Evolutionary conservation across 2,888 invertebrate species (phyloP).

Genomic region (Theretra japonica): DNA sequence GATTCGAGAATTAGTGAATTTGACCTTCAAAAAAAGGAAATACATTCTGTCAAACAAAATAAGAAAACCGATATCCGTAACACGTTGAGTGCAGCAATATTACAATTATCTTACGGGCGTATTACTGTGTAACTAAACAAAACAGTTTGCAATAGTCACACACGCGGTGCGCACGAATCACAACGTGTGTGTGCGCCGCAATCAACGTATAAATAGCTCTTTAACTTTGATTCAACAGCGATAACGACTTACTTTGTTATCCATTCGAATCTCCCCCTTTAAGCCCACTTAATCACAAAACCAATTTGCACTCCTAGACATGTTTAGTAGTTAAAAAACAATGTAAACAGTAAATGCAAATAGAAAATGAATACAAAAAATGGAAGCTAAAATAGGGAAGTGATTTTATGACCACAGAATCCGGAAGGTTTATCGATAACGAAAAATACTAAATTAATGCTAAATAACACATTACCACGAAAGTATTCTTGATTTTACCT

Average conservation of each 20-base stretch:
- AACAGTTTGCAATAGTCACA: too few species aligned
- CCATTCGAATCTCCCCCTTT: conserved; percentile 13
- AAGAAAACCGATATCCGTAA: neutral
- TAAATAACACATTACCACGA: neutral
- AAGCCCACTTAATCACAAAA: conserved; percentile 31
- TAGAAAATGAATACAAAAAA: conserved; percentile 16
- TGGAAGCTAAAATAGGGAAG: conserved; percentile 27
- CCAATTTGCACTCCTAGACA: conserved; percentile 32
- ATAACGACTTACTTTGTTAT: conserved; percentile 5
- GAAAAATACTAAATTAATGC: neutral
- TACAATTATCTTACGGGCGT: too few species aligned
- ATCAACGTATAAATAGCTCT: neutral
- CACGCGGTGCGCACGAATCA: too few species aligned
- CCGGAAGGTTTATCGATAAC: conserved; percentile 1
- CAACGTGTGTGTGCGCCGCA: too few species aligned
- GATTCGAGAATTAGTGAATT: too few species aligned
- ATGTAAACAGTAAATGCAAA: conserved; percentile 20
- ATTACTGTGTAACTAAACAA: too few species aligned
- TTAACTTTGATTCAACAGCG: conserved; percentile 7
- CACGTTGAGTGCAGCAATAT: neutral
- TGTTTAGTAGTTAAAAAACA: conserved; percentile 2
- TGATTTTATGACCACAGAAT: neutral
- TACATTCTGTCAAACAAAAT: neutral
- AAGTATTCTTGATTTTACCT: too few species aligned
- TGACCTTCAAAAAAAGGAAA: neutral